These are phyloP conservation scores for Hirundo rustica DNA, from an alignment of 2,797 vertebrate genomes.

Conservation along the genomic window DNA sequence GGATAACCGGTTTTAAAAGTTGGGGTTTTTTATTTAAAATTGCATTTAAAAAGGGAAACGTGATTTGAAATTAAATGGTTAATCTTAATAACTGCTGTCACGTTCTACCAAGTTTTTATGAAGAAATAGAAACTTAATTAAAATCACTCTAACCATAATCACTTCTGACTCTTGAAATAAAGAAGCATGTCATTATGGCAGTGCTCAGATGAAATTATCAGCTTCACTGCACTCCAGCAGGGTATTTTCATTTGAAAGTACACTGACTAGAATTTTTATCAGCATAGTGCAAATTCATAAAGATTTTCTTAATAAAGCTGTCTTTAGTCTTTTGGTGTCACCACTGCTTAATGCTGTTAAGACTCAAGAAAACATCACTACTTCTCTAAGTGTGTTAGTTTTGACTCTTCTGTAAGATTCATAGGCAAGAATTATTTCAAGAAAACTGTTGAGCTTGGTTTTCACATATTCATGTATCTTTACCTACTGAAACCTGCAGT, in stretches of 20 bases:
- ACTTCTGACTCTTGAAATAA: slow-evolving; percentile 36
- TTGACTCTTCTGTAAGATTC: neutral
- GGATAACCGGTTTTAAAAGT: neutral
- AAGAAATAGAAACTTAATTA: slow-evolving; percentile 42
- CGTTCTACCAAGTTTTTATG: neutral
- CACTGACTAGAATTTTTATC: slow-evolving; percentile 47
- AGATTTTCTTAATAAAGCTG: neutral
- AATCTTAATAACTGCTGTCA: neutral
- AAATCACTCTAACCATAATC: slow-evolving; percentile 19
- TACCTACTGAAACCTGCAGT: neutral
- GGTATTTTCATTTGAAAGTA: neutral
- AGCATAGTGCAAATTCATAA: neutral
- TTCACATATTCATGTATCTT: neutral
- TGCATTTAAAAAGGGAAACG: neutral
- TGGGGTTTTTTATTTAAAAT: neutral
- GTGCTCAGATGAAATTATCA: slow-evolving; percentile 19
- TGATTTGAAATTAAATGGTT: slow-evolving; percentile 5
- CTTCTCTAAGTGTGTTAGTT: neutral
- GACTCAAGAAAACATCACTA: neutral
- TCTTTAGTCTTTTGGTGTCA: neutral
- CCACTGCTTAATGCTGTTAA: neutral
- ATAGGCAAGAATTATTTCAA: neutral
- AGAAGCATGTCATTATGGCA: slow-evolving; percentile 7
- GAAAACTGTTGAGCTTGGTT: neutral
- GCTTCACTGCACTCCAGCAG: slow-evolving; percentile 36